These are phyloP conservation scores for Pollicipes pollicipes DNA, from an alignment of 1,140 invertebrate genomes.

Conservation along the genomic window DNA sequence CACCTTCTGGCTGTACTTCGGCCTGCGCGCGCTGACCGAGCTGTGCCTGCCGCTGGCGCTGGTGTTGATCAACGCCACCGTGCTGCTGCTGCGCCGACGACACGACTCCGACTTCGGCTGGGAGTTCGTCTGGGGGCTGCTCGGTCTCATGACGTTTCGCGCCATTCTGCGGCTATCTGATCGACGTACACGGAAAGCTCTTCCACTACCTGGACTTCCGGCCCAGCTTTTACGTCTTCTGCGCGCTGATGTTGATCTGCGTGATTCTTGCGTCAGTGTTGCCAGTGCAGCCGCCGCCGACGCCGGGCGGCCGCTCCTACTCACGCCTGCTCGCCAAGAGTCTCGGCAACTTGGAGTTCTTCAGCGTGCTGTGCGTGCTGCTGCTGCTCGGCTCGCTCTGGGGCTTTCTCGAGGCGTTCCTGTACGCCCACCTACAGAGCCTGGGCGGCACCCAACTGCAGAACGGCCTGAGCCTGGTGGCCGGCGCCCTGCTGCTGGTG, in stretches of 20 bases:
- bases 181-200: conserved; percentile 20
- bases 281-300: conserved; percentile 15
- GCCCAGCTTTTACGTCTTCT: conserved; percentile 37
- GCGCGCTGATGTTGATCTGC: conserved; percentile 40
- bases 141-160: conserved; percentile 52
- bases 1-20: conserved; percentile 51
- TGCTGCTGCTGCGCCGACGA: conserved; percentile 59
- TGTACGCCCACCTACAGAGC: conserved; percentile 42
- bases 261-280: conserved; percentile 35
- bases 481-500: conserved; percentile 43
- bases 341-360: background rate
- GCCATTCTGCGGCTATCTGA: conserved; percentile 40
- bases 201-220: conserved; percentile 27
- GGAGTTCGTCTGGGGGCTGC: conserved; percentile 53
- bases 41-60: conserved; percentile 52
- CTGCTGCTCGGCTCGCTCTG: conserved; percentile 51
- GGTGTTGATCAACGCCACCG: conserved; percentile 48
- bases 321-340: conserved; percentile 10
- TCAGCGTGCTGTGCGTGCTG: conserved; percentile 44
- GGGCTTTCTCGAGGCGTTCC: conserved; percentile 54
- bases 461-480: conserved; percentile 44
- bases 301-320: conserved; percentile 15
- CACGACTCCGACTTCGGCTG: conserved; percentile 59
- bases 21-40: conserved; percentile 45
- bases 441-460: conserved; percentile 37